Base-by-base conservation (phyloP, 2,888 invertebrate genomes). In the Drosophila sordidula region DNA sequence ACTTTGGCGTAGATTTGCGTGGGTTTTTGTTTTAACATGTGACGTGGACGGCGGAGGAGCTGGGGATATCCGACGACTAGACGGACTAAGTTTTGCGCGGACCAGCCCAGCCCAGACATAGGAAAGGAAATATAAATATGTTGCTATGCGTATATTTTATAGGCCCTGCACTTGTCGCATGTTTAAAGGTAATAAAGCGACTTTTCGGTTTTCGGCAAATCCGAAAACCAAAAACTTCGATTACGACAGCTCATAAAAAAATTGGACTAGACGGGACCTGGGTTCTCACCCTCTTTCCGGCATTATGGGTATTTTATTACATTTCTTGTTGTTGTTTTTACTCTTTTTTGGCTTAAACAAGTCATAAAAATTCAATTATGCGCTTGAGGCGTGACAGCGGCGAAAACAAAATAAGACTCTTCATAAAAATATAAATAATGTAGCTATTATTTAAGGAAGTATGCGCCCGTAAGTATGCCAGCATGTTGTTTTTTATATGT, bases 361-460 rank as follows among this genome's bases (percentile, higher is more conserved):
- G 78, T 69, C 77, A 70, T 83, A 83, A 86, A 87, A 81, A 71
- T 87, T 84, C 83, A 83, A 86, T 83, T 83, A 80, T 69, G 47
- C 58, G 61, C 61, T 75, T 59, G 25, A 61, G 62, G 65, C 68
- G 69, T 65, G 39, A 49, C 56, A 25, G 49, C 32, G 45, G 26
- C 12, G 47, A 32, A 34, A 44, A 47, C 36, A 52, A 44, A 59
- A 44, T 32, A 57, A 47, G 36, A 46, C 14, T 25, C 32, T 11
- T 12, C 45, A 50, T 25, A 16, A 52, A 41, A 62, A 42, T 59
- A 63, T 57, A 75, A 68, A 75, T 69, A 78, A 80, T 65, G 66
- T 71, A 56, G 52, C 51, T 59, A 80, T 66, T 52, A 64, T 44
- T 41, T 47, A 56, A 47, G 58, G 32, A 41, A 56, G 44, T 50